phyloP scores from a whole-genome alignment of 2,797 vertebrate genomes.

The Podargus strigoides region DNA sequence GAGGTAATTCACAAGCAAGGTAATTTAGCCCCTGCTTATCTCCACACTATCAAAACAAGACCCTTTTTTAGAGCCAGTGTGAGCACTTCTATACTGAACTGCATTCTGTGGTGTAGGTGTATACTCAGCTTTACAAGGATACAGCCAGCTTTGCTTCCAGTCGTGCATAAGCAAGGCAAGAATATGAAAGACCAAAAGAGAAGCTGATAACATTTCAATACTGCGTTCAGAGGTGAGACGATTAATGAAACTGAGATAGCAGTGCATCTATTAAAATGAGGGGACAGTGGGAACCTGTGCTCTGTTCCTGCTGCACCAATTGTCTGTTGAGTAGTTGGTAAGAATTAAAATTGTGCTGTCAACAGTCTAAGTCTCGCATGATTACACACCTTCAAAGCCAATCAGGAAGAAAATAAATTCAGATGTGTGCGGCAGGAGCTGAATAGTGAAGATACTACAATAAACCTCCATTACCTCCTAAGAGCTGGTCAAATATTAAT shows the following conservation, averaged over 20 bases:
- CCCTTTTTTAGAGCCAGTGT: background rate
- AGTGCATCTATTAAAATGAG: background rate
- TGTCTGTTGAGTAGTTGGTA: conserved; percentile 17
- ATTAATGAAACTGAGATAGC: conserved; percentile 28
- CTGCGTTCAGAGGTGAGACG: background rate
- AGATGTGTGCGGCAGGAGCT: background rate
- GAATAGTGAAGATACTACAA: conserved; percentile 26
- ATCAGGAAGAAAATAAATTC: conserved; percentile 64
- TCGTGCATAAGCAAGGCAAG: background rate
- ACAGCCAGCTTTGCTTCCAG: background rate
- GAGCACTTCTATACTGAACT: background rate
- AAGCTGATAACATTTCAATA: conserved; percentile 1
- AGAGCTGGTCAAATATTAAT: conserved; percentile 34
- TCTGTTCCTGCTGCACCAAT: background rate
- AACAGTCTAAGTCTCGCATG: conserved; percentile 29
- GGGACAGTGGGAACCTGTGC: conserved; percentile 11
- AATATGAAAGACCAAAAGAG: background rate
- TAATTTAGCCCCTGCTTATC: background rate
- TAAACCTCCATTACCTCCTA: background rate
- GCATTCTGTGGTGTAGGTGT: background rate
- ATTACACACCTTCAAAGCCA: conserved; percentile 56
- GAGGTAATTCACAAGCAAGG: background rate
- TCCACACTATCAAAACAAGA: background rate
- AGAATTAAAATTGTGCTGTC: conserved; percentile 61
- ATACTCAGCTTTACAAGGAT: background rate